These are phyloP conservation scores for Coleophora flavipennella DNA, from an alignment of 2,888 invertebrate species.

Conservation along the genomic window DNA sequence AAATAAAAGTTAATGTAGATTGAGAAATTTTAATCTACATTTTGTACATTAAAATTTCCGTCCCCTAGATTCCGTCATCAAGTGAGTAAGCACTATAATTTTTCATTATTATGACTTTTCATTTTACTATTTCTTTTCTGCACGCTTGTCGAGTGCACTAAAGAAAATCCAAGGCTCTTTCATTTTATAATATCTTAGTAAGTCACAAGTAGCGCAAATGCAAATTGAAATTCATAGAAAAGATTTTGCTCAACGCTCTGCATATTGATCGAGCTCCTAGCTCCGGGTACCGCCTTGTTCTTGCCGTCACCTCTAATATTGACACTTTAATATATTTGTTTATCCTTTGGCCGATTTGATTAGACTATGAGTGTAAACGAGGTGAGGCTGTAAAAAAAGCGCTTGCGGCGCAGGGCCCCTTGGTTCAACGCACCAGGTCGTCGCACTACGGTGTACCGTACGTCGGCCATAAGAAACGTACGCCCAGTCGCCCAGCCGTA, in stretches of 20 bases:
- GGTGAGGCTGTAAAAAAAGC: conserved; percentile 42
- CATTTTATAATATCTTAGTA: not conserved
- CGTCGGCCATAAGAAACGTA: conserved; percentile 57
- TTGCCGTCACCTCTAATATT: not conserved
- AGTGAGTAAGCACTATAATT: not conserved
- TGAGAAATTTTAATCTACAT: not conserved
- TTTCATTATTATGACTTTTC: too few relatives aligned
- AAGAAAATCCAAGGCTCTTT: not conserved
- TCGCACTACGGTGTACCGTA: conserved; percentile 62
- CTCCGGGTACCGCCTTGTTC: too few relatives aligned
- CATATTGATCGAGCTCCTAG: not conserved
- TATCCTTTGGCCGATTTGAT: not conserved
- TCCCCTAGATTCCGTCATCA: not conserved
- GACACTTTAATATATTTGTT: too few relatives aligned
- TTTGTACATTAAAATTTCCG: not conserved
- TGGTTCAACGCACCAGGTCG: conserved; percentile 66
- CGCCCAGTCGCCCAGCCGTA: too few relatives aligned
- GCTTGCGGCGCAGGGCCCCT: conserved; percentile 42
- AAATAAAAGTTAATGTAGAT: too few relatives aligned
- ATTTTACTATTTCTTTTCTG: not conserved
- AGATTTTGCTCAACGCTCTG: not conserved
- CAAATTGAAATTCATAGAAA: conserved; percentile 1
- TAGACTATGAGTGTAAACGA: conserved; percentile 24
- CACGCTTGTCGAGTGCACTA: not conserved
- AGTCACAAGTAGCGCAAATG: not conserved